Base-by-base conservation (phyloP, 2,888 invertebrate genomes). In the Chorisops tibialis region DNA sequence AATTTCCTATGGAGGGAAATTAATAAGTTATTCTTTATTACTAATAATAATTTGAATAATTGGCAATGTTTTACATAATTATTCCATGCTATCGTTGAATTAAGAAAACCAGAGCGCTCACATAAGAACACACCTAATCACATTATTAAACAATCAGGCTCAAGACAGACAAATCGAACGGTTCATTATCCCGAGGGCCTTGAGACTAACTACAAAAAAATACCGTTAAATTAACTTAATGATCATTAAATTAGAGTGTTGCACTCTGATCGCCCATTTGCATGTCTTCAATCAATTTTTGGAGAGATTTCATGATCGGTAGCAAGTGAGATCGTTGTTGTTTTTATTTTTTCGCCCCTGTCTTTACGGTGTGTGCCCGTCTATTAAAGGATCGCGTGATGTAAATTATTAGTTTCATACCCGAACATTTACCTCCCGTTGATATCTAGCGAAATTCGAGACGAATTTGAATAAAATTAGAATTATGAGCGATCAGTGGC, bases 191-290 rank as follows among this genome's bases (percentile, higher is more conserved):
- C 56, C 30, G 14, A 30, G 16, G 35, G 18, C 35, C 35, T 14
- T 30, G 43, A 51, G 61, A 61, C 52, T 45, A 41, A 16, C 21
- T 38, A 50, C 11, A 38, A 39, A 22, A 60, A 35, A 47, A 60
- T 51, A 63, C 60, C 63, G 60, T 63, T 50, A 63, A 63, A 56
- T 63, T 63, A 63, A 52, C 45, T 56, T 61, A 61, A 63, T 63
- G 51, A 61, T 56, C 37, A 45, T 51, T 45, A 63, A 63, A 63
- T 63, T 63, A 56, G 50, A 43, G 22, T 35, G 54, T 14, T 39
- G 47, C 48, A n/a, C 60, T 43, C 50, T 58, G 54, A 63, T 63
- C 43, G 61, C 41, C 50, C 54, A 61, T 63, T 63, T 63, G 63
- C 63, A 63, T 63, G 63, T 54, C 48, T 56, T 37, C 60, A 56